phyloP scores from a whole-genome alignment of 2,113 vertebrate genomes.

The Actenoides hombroni region DNA sequence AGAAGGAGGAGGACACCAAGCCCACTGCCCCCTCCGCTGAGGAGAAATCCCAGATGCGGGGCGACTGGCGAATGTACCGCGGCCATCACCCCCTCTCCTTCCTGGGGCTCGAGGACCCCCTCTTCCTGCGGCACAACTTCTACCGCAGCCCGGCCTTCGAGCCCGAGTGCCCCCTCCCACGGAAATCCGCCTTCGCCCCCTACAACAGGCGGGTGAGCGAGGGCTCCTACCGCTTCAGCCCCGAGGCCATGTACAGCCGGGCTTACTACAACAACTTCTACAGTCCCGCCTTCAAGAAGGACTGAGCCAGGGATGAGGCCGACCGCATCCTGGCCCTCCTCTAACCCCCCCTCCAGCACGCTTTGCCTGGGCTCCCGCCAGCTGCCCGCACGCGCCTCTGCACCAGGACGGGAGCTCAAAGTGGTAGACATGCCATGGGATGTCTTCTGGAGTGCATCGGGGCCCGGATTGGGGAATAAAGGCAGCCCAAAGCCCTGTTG shows the following conservation, averaged over 20 bases:
- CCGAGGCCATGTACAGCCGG: slow-evolving; percentile 64
- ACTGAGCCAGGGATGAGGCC: background rate
- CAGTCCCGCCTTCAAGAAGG: slow-evolving; percentile 69
- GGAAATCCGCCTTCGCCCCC: slow-evolving; percentile 35
- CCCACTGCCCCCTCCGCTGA: background rate
- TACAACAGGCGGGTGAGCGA: slow-evolving; percentile 69
- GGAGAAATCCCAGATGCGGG: slow-evolving; percentile 27
- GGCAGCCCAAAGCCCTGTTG: background rate
- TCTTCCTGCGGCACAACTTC: slow-evolving; percentile 24
- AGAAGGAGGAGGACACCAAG: slow-evolving; percentile 9
- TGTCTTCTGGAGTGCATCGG: background rate
- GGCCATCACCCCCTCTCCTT: slow-evolving; percentile 55
- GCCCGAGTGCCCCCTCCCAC: background rate
- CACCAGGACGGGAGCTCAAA: background rate
- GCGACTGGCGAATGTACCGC: slow-evolving; percentile 23
- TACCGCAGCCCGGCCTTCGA: slow-evolving; percentile 42
- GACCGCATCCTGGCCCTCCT: fast-evolving
- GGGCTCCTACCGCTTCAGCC: slow-evolving; percentile 74
- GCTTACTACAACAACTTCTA: slow-evolving; percentile 63
- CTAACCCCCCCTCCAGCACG: background rate
- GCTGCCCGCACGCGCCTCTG: background rate
- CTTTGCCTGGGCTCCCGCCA: background rate
- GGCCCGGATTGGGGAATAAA: background rate
- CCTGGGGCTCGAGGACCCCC: slow-evolving; percentile 63
- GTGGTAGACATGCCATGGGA: background rate